These are phyloP conservation scores for Antitype chi DNA, from an alignment of 2,888 invertebrate genomes.

Conservation along the genomic window DNA sequence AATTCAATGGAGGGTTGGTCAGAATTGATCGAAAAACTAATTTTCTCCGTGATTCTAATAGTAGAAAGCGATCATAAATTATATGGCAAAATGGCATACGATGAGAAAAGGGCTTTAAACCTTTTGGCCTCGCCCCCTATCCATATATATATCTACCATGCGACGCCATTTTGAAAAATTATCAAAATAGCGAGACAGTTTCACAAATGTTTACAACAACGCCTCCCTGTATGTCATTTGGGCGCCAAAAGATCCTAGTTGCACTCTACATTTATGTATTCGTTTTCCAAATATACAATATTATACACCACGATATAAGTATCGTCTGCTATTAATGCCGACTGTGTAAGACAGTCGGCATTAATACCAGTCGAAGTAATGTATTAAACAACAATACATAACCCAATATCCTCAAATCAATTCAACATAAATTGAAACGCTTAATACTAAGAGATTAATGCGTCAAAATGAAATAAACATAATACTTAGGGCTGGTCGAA, in stretches of 20 bases:
- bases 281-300: background rate
- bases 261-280: background rate
- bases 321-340: too few relatives aligned
- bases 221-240: background rate
- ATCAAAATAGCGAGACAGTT: background rate
- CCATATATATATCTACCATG: too few relatives aligned
- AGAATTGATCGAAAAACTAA: background rate
- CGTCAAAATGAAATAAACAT: slow-evolving; percentile 79
- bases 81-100: too few relatives aligned
- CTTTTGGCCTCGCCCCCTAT: too few relatives aligned
- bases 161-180: too few relatives aligned
- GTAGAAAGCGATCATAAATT: too few relatives aligned
- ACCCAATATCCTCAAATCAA: slow-evolving; percentile 30
- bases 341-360: background rate
- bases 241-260: background rate
- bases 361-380: slow-evolving; percentile 5
- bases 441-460: slow-evolving; percentile 71
- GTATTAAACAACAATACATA: background rate
- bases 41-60: too few relatives aligned
- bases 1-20: too few relatives aligned
- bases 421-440: slow-evolving; percentile 52
- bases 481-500: slow-evolving; percentile 68
- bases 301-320: background rate
- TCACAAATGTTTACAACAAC: background rate
- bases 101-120: too few relatives aligned